phyloP scores from a whole-genome alignment of 2,888 invertebrate genomes.

The Drosophila ezoana region DNA sequence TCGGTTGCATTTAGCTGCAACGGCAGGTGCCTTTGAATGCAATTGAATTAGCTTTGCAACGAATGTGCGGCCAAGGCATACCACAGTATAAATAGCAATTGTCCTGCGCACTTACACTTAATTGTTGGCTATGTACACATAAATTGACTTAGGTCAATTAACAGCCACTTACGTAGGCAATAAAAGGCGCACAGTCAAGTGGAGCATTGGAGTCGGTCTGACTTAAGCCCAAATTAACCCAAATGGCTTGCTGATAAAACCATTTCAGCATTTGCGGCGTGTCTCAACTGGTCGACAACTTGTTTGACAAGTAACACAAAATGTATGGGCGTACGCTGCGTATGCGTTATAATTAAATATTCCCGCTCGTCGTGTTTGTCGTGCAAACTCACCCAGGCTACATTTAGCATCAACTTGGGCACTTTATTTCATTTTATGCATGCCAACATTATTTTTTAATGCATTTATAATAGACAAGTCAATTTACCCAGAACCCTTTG shows the following conservation, averaged over 20 bases:
- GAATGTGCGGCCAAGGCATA: background rate
- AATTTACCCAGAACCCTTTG: slow-evolving; percentile 18
- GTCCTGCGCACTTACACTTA: slow-evolving; percentile 45
- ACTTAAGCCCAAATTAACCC: slow-evolving; percentile 14
- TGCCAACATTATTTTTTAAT: slow-evolving; percentile 23
- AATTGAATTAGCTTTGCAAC: slow-evolving; percentile 68
- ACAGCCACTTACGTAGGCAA: slow-evolving; percentile 47
- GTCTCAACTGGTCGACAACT: background rate
- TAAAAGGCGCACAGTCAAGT: slow-evolving; percentile 24
- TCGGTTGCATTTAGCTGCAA: slow-evolving; percentile 13
- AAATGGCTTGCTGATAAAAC: slow-evolving; percentile 7
- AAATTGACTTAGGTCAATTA: slow-evolving; percentile 48
- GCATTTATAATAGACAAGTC: slow-evolving; percentile 23
- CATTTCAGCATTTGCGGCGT: background rate
- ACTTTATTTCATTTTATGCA: slow-evolving; percentile 35
- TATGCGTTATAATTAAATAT: slow-evolving; percentile 32
- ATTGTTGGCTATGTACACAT: slow-evolving; percentile 57
- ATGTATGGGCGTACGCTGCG: slow-evolving; percentile 4
- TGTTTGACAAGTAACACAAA: background rate
- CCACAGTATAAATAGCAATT: slow-evolving; percentile 62
- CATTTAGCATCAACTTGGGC: background rate
- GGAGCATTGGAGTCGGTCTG: background rate
- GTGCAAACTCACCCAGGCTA: background rate
- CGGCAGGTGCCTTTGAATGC: slow-evolving; percentile 65
- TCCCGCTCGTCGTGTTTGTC: background rate